Evolutionary conservation across 37 sponge, comb jelly and placozoan species (phyloP).

Genomic region (Chondrilla cf. caribensis): DNA sequence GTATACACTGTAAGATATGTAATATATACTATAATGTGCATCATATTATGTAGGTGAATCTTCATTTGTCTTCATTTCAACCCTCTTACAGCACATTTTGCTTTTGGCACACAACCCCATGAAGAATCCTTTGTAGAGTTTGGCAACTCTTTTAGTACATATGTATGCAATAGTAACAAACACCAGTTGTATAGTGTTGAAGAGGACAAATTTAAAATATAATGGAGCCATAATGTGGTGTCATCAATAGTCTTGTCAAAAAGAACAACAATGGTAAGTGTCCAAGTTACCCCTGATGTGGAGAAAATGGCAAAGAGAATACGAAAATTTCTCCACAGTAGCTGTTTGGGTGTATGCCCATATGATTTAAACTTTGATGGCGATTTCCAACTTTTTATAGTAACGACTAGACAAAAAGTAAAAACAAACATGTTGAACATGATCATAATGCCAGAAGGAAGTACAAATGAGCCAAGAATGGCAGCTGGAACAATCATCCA

Average conservation of each 20-base stretch:
- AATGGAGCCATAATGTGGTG: slow-evolving; percentile 29
- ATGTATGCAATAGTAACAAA: slow-evolving; percentile 23
- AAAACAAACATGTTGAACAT: slow-evolving; percentile 15
- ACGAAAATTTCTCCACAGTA: slow-evolving; percentile 9
- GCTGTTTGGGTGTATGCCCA: too few species aligned
- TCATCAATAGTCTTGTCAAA: not conserved
- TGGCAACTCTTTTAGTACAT: slow-evolving; percentile 14
- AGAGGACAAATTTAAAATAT: slow-evolving; percentile 34
- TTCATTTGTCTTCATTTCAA: too few species aligned
- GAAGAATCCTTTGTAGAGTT: slow-evolving; percentile 26
- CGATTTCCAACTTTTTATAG: not conserved
- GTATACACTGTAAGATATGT: too few species aligned
- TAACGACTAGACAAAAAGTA: not conserved
- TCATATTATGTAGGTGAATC: too few species aligned
- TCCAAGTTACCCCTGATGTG: slow-evolving; percentile 50
- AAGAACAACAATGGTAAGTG: slow-evolving; percentile 33
- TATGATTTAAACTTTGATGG: too few species aligned
- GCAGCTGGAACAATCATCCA: slow-evolving; percentile 45
- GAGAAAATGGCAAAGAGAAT: slow-evolving; percentile 13
- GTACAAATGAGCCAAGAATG: slow-evolving; percentile 33
- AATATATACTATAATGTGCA: too few species aligned
- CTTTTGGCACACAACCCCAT: too few species aligned
- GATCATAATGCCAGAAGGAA: not conserved
- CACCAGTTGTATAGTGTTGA: slow-evolving; percentile 45
- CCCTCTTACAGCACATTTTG: too few species aligned